Percentiles rank a stretch among this genome's conserved stretches.
Conservation (phyloP, 2,113 vertebrate species). For the Phalacrocorax aristotelis region DNA sequence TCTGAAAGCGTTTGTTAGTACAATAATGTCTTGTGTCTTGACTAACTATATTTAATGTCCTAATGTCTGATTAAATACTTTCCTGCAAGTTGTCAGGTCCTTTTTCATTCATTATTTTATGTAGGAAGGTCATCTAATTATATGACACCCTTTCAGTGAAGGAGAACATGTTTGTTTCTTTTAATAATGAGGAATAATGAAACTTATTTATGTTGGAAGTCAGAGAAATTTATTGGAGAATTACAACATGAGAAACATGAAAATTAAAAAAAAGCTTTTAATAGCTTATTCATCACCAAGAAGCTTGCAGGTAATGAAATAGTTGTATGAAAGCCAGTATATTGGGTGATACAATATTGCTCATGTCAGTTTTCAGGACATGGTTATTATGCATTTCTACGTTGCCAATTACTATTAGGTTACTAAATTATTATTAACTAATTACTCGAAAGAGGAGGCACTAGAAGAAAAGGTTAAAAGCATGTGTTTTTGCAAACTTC, state of each 20-base stretch:
- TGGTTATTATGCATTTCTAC: constrained; percentile 38
- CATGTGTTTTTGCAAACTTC: neutral
- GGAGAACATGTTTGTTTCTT: constrained; percentile 68
- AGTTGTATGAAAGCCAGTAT: constrained; percentile 34
- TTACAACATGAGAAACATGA: constrained; percentile 63
- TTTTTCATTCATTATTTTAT: constrained; percentile 68
- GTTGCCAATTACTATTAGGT: constrained; percentile 57
- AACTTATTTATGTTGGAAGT: constrained; percentile 76
- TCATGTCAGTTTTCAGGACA: neutral
- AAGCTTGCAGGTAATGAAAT: constrained; percentile 58
- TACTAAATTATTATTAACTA: constrained; percentile 39
- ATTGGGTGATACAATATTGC: constrained; percentile 25
- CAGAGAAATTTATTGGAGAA: constrained; percentile 73
- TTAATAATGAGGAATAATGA: constrained; percentile 75
- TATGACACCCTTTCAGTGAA: constrained; percentile 61
- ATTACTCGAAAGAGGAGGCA: constrained; percentile 45
- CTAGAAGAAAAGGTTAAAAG: constrained; percentile 9
- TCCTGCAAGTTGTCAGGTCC: constrained; percentile 49
- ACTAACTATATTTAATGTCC: constrained; percentile 51
- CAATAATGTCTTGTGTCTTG: constrained; percentile 31
- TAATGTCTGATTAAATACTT: constrained; percentile 66
- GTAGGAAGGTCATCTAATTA: constrained; percentile 69
- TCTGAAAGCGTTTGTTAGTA: constrained; percentile 46
- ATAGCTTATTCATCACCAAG: constrained; percentile 68
- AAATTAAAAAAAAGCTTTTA: constrained; percentile 69